Evolutionary conservation across 2,797 vertebrate genomes (phyloP).

Genomic region (Cichlasoma orientale): DNA sequence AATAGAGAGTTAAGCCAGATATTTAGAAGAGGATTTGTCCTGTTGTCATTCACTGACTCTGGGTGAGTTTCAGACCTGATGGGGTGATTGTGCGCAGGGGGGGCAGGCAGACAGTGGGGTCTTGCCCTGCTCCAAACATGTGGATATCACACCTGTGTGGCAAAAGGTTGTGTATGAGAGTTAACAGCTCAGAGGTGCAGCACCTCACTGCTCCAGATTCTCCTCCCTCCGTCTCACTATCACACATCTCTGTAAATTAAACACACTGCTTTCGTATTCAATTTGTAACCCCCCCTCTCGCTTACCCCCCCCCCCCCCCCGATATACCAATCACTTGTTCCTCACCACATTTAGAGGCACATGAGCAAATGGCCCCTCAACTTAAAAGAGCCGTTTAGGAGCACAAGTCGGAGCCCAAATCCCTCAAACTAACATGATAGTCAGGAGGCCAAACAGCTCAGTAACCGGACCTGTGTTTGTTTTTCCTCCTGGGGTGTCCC

Average conservation of each 20-base stretch:
- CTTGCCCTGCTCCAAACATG: slow-evolving; percentile 43
- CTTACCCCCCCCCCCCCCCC: neutral
- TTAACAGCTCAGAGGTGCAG: slow-evolving; percentile 68
- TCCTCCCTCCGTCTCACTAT: slow-evolving; percentile 46
- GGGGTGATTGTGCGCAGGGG: neutral
- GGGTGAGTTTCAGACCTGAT: slow-evolving; percentile 13
- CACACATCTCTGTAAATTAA: slow-evolving; percentile 59
- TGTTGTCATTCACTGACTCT: slow-evolving; percentile 33
- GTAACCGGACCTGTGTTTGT: slow-evolving; percentile 69
- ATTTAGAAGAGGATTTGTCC: slow-evolving; percentile 58
- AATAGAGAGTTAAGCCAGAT: slow-evolving; percentile 40
- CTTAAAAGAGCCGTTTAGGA: slow-evolving; percentile 48
- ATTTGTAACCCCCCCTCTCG: neutral
- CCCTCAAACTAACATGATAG: slow-evolving; percentile 48
- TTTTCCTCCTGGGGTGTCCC: slow-evolving; percentile 48
- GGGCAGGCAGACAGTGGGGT: neutral
- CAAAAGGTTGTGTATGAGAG: slow-evolving; percentile 77
- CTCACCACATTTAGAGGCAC: slow-evolving; percentile 30
- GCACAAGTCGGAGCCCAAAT: slow-evolving; percentile 45
- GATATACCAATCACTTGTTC: slow-evolving; percentile 38
- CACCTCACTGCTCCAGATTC: slow-evolving; percentile 35
- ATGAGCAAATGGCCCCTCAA: slow-evolving; percentile 51
- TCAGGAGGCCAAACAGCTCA: slow-evolving; percentile 54
- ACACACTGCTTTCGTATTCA: slow-evolving; percentile 35
- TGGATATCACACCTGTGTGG: slow-evolving; percentile 73